phyloP scores from a whole-genome alignment of 53 echinoderm and acorn worm species.

The Paelopatides confundens region DNA sequence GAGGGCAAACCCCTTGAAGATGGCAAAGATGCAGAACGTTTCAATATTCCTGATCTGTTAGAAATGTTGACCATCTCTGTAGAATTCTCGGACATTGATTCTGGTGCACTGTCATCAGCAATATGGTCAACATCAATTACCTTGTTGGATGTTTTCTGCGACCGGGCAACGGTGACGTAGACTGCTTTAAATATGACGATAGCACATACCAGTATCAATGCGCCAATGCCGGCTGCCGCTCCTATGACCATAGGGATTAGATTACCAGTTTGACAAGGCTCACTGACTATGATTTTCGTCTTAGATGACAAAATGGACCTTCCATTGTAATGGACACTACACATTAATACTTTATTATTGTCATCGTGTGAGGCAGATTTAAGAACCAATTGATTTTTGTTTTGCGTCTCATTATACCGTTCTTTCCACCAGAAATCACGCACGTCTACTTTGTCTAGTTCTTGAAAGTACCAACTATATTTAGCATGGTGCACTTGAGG shows the following conservation, averaged over 20 bases:
- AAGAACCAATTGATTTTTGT: background rate
- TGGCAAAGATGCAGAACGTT: conserved; percentile 6
- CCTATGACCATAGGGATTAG: background rate
- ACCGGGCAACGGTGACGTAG: background rate
- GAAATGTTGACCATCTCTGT: background rate
- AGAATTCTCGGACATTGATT: background rate
- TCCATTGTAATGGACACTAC: background rate
- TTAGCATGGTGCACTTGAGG: background rate
- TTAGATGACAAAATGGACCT: background rate
- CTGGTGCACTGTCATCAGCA: background rate
- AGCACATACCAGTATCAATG: background rate
- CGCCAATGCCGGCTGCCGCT: background rate
- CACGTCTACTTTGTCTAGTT: background rate
- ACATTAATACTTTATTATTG: background rate
- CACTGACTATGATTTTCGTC: background rate
- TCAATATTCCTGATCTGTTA: background rate
- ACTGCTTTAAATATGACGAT: background rate
- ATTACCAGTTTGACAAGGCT: background rate
- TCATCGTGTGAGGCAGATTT: background rate
- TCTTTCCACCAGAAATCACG: background rate
- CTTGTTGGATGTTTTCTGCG: background rate
- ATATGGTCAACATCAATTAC: no score
- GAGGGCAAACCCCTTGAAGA: background rate
- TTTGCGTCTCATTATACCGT: background rate
- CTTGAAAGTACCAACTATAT: background rate